Evolutionary conservation across 1,140 invertebrate species (phyloP).

Genomic region (Eriocheir sinensis): DNA sequence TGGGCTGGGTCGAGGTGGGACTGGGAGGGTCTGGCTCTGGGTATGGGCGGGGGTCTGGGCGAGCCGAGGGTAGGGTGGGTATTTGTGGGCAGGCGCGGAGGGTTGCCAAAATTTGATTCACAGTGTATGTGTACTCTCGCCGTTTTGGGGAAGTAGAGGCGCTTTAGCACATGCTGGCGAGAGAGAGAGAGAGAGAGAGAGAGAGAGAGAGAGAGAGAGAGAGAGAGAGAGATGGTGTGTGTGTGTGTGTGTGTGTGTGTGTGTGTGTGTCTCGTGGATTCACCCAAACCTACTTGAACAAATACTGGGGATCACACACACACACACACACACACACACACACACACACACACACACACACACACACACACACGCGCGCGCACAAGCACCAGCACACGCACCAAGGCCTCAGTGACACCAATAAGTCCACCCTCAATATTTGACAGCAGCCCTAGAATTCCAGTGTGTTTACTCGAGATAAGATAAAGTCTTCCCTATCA

Average conservation of each 20-base stretch:
- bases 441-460: background rate
- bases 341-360: no score
- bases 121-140: background rate
- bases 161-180: background rate
- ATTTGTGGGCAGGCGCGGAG: background rate
- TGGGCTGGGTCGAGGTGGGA: background rate
- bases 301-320: no score
- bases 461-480: background rate
- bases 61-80: no score
- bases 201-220: constrained; percentile 58
- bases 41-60: no score
- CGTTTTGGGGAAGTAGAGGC: background rate
- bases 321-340: no score
- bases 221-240: constrained; percentile 45
- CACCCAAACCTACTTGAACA: no score
- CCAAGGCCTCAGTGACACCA: background rate
- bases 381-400: background rate
- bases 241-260: background rate
- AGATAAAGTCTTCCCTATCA: constrained; percentile 5
- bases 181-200: constrained; percentile 32
- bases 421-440: background rate
- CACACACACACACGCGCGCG: background rate
- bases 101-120: constrained; percentile 13
- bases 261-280: background rate
- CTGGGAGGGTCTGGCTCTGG: background rate